Evolutionary conservation across 2,888 invertebrate genomes (phyloP).

Genomic region (Macroteleia sp.): DNA sequence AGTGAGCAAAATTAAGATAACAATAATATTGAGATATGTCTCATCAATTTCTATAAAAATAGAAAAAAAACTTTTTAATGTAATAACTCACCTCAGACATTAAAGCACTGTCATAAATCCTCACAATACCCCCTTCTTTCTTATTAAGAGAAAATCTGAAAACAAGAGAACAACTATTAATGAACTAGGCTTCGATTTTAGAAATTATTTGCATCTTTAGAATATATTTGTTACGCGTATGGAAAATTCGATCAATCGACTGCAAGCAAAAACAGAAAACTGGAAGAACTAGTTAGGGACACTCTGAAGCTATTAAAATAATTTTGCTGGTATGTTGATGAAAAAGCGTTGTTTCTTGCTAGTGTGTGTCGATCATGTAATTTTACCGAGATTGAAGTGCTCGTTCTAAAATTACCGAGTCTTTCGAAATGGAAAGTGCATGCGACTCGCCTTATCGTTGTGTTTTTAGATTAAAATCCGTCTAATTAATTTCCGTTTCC

Average conservation of each 20-base stretch:
- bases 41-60: no score
- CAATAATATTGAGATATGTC: no score
- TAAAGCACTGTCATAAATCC: slow-evolving; percentile 95
- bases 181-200: no score
- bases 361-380: slow-evolving; percentile 38
- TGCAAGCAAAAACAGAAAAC: slow-evolving; percentile 18
- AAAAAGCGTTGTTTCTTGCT: slow-evolving; percentile 35
- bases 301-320: slow-evolving; percentile 40
- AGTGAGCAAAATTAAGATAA: no score
- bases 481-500: slow-evolving; percentile 18
- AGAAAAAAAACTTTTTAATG: no score
- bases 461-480: slow-evolving; percentile 24
- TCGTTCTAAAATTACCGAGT: slow-evolving; percentile 69
- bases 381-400: slow-evolving; percentile 25
- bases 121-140: slow-evolving; percentile 94
- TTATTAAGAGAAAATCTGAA: slow-evolving; percentile 93
- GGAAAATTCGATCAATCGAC: slow-evolving; percentile 24
- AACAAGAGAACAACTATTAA: no score
- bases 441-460: slow-evolving; percentile 2
- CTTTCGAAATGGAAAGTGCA: slow-evolving; percentile 68
- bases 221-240: no score
- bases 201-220: no score
- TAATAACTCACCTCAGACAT: slow-evolving; percentile 88
- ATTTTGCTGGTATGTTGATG: slow-evolving; percentile 39
- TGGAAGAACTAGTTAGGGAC: slow-evolving; percentile 41